These are phyloP conservation scores for Ailurus styani DNA, from an alignment of 2,113 vertebrate genomes.

Conservation along the genomic window DNA sequence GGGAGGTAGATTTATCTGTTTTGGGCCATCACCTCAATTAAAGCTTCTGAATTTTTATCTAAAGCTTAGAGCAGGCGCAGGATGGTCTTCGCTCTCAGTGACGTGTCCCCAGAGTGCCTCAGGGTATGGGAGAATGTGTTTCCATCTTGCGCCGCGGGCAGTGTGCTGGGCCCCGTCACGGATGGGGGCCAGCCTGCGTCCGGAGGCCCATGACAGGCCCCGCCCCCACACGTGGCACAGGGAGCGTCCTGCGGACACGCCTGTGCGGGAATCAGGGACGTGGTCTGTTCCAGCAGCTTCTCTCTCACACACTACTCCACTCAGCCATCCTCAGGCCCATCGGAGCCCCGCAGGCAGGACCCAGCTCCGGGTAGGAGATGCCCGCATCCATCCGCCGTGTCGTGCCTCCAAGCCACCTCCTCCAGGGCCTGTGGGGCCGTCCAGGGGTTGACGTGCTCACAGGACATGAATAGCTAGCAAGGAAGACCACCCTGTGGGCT, in stretches of 20 bases:
- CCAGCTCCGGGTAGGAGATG: background rate
- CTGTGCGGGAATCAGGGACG: background rate
- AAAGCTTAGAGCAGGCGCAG: background rate
- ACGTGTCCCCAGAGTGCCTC: background rate
- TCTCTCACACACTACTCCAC: background rate
- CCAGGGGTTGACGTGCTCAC: background rate
- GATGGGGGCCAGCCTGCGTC: no score
- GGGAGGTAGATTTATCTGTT: no score
- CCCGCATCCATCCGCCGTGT: background rate
- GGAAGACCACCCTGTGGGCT: background rate
- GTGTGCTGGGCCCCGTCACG: rapidly evolving
- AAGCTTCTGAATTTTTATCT: background rate
- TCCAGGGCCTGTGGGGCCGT: background rate
- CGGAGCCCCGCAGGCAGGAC: background rate
- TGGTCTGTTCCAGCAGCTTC: background rate
- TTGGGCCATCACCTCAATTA: background rate
- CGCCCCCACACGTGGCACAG: background rate
- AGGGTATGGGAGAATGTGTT: rapidly evolving
- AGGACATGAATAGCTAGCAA: background rate
- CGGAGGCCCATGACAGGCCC: no score
- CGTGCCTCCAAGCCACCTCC: background rate
- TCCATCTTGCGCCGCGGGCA: rapidly evolving
- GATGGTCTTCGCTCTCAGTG: background rate
- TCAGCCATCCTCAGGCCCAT: background rate
- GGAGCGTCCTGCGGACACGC: background rate